Percentiles rank a stretch among this genome's conserved stretches.
These are phyloP conservation scores for Phoronis australis DNA, from an alignment of 2,888 invertebrate species.

Conservation along the genomic window DNA sequence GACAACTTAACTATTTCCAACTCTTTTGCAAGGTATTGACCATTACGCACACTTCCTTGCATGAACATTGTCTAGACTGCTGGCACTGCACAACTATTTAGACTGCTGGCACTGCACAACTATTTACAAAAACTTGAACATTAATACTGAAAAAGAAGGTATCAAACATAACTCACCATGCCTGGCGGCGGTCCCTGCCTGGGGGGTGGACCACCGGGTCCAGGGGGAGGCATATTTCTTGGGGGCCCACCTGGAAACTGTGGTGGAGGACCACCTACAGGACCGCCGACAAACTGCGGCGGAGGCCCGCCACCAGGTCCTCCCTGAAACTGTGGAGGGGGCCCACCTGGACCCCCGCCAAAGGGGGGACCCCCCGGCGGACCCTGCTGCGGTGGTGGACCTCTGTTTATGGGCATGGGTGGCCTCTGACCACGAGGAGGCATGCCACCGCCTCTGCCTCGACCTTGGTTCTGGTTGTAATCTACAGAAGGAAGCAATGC, in stretches of 20 bases:
- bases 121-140: no score
- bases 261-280: constrained; percentile 32
- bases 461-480: no score
- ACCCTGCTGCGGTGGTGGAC: constrained; percentile 12
- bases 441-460: no score
- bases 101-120: no score
- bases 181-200: constrained; percentile 41
- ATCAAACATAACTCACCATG: constrained; percentile 7
- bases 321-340: constrained; percentile 14
- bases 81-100: no score
- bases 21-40: no score
- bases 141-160: not conserved
- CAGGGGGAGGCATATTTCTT: constrained; percentile 16
- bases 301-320: constrained; percentile 24
- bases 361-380: constrained; percentile 12
- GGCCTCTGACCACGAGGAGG: no score
- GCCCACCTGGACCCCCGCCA: constrained; percentile 14
- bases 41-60: no score
- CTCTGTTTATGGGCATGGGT: not conserved
- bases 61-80: no score
- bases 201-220: constrained; percentile 58
- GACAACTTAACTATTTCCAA: no score
- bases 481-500: no score
- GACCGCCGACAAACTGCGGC: no score
- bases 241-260: constrained; percentile 20